Conservation (phyloP, 1,140 invertebrate genomes). For the Aphidius ervi region DNA sequence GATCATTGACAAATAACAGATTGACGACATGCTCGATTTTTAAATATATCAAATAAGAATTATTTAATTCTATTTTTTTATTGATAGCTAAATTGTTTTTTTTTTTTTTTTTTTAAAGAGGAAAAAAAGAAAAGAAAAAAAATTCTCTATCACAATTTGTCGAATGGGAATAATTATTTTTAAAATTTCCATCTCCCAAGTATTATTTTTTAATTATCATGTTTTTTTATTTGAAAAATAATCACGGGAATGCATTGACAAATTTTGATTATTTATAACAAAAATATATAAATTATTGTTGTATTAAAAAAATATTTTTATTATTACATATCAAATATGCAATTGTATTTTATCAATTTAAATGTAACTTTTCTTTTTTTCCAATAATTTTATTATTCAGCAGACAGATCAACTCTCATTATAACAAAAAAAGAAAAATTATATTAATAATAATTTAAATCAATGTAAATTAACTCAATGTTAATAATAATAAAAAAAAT, state of each 20-base stretch:
- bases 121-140: not conserved
- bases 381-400: not conserved
- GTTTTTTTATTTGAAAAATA: not conserved
- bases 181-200: not conserved
- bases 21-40: no score
- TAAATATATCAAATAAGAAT: no score
- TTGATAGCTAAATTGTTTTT: no score
- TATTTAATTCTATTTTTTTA: no score
- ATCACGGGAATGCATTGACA: slow-evolving; percentile 9
- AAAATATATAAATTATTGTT: no score
- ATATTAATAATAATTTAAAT: no score
- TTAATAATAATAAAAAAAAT: no score
- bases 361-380: no score
- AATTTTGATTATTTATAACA: not conserved
- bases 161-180: not conserved
- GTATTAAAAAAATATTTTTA: not conserved
- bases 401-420: slow-evolving; percentile 2
- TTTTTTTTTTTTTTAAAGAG: not conserved
- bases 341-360: slow-evolving; percentile 6
- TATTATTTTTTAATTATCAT: not conserved
- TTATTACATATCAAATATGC: not conserved
- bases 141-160: not conserved
- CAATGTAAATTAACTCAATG: no score
- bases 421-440: no score
- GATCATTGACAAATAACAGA: no score